These are phyloP conservation scores for Nomada lathburiana DNA, from an alignment of 2,888 invertebrate genomes.

Conservation along the genomic window DNA sequence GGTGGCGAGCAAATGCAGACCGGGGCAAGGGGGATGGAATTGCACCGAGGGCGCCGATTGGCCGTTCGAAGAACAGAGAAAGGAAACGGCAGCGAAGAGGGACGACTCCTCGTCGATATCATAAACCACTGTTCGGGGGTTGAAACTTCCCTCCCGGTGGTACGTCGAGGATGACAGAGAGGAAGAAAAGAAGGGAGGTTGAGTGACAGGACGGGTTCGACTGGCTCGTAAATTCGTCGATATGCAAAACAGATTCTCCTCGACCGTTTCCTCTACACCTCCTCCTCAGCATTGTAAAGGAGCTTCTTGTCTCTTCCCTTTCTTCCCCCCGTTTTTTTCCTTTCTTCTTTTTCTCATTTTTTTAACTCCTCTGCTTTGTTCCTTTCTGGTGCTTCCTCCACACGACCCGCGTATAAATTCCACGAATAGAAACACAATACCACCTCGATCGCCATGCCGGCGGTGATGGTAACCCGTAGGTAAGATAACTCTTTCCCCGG, in stretches of 20 bases:
- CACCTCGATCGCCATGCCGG: constrained; percentile 36
- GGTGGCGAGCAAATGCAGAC: constrained; percentile 28
- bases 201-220: constrained; percentile 69
- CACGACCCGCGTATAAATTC: constrained; percentile 56
- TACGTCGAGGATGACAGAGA: background rate
- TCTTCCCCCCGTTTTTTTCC: background rate
- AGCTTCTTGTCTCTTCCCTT: constrained; percentile 36
- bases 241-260: constrained; percentile 74
- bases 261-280: constrained; percentile 58
- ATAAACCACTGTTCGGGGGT: constrained; percentile 73
- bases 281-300: constrained; percentile 56
- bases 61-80: constrained; percentile 41
- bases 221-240: constrained; percentile 80
- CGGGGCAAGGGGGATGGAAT: constrained; percentile 27
- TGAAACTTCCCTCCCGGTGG: constrained; percentile 61
- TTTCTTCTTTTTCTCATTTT: background rate
- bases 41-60: constrained; percentile 63
- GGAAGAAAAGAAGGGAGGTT: constrained; percentile 23
- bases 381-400: background rate
- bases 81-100: constrained; percentile 31
- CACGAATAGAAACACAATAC: constrained; percentile 34
- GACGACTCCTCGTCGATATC: constrained; percentile 75
- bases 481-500: constrained; percentile 55
- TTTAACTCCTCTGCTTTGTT: background rate
- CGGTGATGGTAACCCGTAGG: constrained; percentile 30